Percentiles rank a stretch among this genome's conserved stretches.
These are phyloP conservation scores for Meleagris gallopavo DNA, from an alignment of 2,113 vertebrate species.

Conservation along the genomic window DNA sequence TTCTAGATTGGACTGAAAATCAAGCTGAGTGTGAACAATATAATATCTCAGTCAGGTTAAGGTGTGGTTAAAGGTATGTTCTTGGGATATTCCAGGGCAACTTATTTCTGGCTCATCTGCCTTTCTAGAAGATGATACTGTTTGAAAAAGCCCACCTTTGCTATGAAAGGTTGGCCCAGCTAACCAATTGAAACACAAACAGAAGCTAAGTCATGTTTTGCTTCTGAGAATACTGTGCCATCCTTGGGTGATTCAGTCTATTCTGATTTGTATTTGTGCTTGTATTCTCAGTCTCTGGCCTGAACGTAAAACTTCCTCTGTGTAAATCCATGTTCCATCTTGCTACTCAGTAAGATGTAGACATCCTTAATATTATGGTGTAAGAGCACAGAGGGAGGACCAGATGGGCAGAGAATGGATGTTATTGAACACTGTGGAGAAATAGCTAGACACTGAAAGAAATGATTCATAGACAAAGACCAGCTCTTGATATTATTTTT, in stretches of 20 bases:
- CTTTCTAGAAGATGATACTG: not conserved
- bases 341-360: not conserved
- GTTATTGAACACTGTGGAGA: not conserved
- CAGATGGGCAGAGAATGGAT: conserved; percentile 9
- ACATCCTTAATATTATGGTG: not conserved
- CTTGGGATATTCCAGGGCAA: not conserved
- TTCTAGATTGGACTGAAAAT: not conserved
- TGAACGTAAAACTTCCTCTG: not conserved
- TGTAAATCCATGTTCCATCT: not conserved
- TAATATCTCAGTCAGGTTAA: not conserved
- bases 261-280: conserved; percentile 7
- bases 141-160: not conserved
- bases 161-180: not conserved
- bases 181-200: not conserved
- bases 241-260: conserved; percentile 4
- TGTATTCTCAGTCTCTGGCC: not conserved
- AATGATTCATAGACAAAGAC: not conserved
- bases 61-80: not conserved
- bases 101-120: not conserved
- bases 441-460: not conserved
- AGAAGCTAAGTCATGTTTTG: not conserved
- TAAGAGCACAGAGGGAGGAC: not conserved
- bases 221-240: not conserved
- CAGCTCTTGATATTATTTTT: not conserved
- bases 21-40: not conserved